Evolutionary conservation across 2,797 vertebrate genomes (phyloP), one percentile per base, ranked within the genome.

Genomic region (Todus mexicanus): DNA sequence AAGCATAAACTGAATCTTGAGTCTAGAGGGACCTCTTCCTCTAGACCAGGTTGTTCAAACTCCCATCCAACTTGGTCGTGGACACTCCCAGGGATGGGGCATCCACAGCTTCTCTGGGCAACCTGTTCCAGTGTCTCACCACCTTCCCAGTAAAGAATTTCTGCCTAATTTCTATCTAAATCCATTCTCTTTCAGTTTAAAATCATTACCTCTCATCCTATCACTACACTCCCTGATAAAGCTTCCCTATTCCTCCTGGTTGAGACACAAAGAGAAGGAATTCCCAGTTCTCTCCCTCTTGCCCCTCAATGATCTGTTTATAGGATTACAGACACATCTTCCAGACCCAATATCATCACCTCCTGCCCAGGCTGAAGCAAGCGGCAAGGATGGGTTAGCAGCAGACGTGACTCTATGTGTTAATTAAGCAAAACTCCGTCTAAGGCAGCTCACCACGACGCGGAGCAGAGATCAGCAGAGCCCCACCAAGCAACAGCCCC

Each of bases 351-450:
- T 16, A 1, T 6, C 29, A 1, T 4, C 42, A 59, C 22, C 43
- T 64, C 37, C 85, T 70, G 54, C 29, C 64, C 53, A 3, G 37
- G 43, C 65, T 78, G 82, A 47, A 81, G 43, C 38, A 7, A 81
- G 75, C 1, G 26, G 63, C 35, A 17, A 61, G 63, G 88, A 42
- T 13, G 57, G n/a, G 78, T 33, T 54, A 60, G 65, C 76, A 75
- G 76, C 43, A 78, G 88, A 70, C 29, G 1, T 27, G 72, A 26
- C 57, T 81, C 85, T 60, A 92, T 15, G 69, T 84, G 91, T 96
- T 96, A 96, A 96, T 97, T 94, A 94, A 95, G 92, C 31, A 17
- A 26, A 76, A 71, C 6, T 63, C 59, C 7, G 0, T 29, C 18
- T 29, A 53, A 3, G 6, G 53, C 71, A 70, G 33, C 56, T 70